phyloP scores from a whole-genome alignment of 2,797 vertebrate genomes.

The Eulemur coronatus region DNA sequence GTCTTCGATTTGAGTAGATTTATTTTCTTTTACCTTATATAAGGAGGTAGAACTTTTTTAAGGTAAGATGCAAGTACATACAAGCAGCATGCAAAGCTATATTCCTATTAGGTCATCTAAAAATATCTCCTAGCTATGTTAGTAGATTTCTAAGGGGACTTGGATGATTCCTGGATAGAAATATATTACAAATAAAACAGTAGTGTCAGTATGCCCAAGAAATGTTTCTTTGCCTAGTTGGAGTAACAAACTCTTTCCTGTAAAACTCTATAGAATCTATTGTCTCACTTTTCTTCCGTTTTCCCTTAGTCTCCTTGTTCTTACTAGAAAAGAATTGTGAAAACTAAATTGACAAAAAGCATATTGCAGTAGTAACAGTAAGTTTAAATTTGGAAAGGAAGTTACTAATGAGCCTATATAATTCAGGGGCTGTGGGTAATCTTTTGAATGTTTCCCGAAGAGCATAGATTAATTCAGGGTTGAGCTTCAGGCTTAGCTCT shows the following conservation, averaged over 20 bases:
- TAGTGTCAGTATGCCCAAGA: background rate
- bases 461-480: constrained; percentile 53
- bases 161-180: background rate
- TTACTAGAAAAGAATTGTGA: background rate
- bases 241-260: background rate
- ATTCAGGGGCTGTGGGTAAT: background rate
- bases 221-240: background rate
- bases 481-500: constrained; percentile 40
- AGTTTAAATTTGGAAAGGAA: constrained; percentile 6
- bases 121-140: background rate
- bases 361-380: background rate
- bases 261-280: background rate
- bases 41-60: background rate
- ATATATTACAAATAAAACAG: background rate
- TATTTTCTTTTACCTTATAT: background rate
- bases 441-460: constrained; percentile 1
- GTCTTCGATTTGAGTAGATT: background rate
- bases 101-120: background rate
- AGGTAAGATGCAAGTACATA: background rate
- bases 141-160: background rate
- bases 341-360: background rate
- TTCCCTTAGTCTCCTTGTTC: background rate
- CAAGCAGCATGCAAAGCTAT: background rate
- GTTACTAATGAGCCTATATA: background rate
- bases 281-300: background rate